Percentiles rank a stretch among this genome's conserved stretches.
Conservation (phyloP, 2,888 invertebrate species). For the Ichneumon xanthorius region DNA sequence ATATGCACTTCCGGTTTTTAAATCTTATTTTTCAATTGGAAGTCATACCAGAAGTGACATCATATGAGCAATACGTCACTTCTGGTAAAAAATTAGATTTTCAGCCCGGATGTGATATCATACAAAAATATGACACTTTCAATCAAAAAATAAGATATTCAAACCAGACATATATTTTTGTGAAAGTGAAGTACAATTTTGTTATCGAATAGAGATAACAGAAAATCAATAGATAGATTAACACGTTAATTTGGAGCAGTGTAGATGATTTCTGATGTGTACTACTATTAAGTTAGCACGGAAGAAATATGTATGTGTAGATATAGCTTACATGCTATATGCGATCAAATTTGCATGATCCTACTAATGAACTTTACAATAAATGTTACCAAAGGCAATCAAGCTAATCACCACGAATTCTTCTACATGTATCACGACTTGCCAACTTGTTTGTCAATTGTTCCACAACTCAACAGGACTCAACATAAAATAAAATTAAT, state of each 20-base stretch:
- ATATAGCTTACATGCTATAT: background rate
- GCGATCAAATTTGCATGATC: background rate
- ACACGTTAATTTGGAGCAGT: conserved; percentile 27
- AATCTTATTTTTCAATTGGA: too few species aligned
- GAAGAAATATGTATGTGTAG: background rate
- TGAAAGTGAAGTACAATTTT: background rate
- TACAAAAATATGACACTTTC: background rate
- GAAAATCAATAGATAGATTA: too few species aligned
- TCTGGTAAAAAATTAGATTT: too few species aligned
- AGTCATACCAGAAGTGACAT: too few species aligned
- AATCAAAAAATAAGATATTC: background rate
- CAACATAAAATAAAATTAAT: too few species aligned
- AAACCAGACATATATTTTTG: background rate
- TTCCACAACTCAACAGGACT: background rate
- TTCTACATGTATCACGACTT: background rate
- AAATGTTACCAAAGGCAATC: background rate
- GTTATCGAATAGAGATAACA: background rate
- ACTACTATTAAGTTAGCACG: background rate
- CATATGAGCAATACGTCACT: too few species aligned
- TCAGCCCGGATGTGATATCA: too few species aligned
- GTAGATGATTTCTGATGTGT: background rate
- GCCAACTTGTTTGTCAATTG: background rate
- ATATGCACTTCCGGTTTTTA: too few species aligned
- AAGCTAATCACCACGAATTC: background rate
- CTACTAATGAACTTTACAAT: background rate